phyloP scores from a whole-genome alignment of 2,113 vertebrate genomes.

The Anoura caudifer region DNA sequence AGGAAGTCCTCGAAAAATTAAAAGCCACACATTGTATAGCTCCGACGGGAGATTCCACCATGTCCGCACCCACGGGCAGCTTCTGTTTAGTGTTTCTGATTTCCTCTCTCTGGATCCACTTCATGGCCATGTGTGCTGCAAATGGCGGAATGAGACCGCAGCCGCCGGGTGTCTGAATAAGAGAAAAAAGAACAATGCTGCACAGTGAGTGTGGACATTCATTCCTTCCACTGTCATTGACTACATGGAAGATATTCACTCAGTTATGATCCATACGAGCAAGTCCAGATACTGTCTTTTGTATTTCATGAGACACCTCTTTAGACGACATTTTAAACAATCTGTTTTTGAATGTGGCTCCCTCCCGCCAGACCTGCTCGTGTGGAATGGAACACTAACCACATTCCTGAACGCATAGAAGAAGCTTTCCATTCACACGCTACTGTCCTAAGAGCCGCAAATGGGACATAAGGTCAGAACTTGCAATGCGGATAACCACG shows the following conservation, averaged over 20 bases:
- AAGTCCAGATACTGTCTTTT: neutral
- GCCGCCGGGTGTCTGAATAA: neutral
- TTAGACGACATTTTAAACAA: neutral
- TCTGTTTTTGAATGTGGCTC: slow-evolving; percentile 17
- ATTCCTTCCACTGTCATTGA: neutral
- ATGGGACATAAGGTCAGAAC: neutral
- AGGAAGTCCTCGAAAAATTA: neutral
- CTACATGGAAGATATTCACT: neutral
- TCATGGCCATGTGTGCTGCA: neutral
- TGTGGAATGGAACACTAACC: slow-evolving; percentile 9
- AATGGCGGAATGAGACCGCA: neutral
- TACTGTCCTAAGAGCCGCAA: slow-evolving; percentile 8
- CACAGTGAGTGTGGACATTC: neutral
- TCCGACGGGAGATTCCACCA: neutral
- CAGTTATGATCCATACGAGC: neutral
- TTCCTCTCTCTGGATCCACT: neutral
- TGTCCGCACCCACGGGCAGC: neutral
- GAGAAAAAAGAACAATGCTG: neutral
- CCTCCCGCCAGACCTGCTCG: slow-evolving; percentile 25
- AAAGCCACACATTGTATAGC: neutral
- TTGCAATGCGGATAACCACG: neutral
- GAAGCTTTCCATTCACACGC: neutral
- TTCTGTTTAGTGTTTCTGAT: neutral
- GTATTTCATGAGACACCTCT: slow-evolving; percentile 4
- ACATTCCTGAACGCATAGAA: neutral